Percentiles rank a stretch among this genome's conserved stretches.
Conservation (phyloP, 2,888 invertebrate genomes). For the Lasius platythorax region DNA sequence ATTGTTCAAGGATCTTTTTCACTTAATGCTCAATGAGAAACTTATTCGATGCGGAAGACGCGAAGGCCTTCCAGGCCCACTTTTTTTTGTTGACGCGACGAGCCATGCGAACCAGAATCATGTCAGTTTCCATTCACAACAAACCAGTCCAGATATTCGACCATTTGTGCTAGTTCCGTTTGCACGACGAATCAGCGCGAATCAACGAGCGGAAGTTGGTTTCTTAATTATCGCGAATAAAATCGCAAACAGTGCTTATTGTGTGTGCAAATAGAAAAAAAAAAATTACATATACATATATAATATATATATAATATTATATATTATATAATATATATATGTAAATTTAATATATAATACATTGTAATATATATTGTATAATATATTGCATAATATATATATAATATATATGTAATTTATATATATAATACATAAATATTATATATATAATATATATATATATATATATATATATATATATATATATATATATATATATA, state of each 20-base stretch:
- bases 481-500: too few relatives aligned
- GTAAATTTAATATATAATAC: too few relatives aligned
- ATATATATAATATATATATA: too few relatives aligned
- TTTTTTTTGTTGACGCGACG: slow-evolving; percentile 63
- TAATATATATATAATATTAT: too few relatives aligned
- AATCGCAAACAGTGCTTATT: not conserved
- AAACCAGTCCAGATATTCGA: slow-evolving; percentile 62
- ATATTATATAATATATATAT: too few relatives aligned
- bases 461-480: too few relatives aligned
- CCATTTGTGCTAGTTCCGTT: slow-evolving; percentile 57
- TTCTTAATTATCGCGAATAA: slow-evolving; percentile 10
- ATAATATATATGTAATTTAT: too few relatives aligned
- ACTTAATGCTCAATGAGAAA: slow-evolving; percentile 62
- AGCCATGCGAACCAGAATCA: slow-evolving; percentile 49
- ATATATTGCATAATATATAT: too few relatives aligned
- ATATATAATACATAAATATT: too few relatives aligned
- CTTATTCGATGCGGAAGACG: slow-evolving; percentile 66
- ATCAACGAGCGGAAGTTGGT: slow-evolving; percentile 29
- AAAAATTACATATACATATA: too few relatives aligned
- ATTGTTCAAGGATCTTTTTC: slow-evolving; percentile 60
- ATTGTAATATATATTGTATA: too few relatives aligned
- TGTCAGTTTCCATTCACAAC: slow-evolving; percentile 64
- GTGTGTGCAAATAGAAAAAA: too few relatives aligned
- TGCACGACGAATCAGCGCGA: not conserved
- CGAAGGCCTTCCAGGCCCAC: slow-evolving; percentile 65